A percentile compares a stretch with the other conserved stretches of the same genome.
Conservation (phyloP, 1,140 invertebrate species). For the Leptinotarsa texana region DNA sequence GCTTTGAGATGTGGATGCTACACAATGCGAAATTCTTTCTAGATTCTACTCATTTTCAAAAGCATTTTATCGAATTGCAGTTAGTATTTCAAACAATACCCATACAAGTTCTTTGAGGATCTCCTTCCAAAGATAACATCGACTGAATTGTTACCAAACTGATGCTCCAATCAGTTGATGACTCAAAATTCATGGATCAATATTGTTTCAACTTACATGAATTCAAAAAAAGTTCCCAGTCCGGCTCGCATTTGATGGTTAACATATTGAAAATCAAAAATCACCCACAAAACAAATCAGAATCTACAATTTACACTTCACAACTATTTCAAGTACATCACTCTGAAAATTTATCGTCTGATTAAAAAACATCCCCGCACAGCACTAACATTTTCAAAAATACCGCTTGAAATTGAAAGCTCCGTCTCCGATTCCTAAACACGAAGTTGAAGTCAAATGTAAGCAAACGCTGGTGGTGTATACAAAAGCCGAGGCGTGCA, state of each 20-base stretch:
- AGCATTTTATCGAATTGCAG: too few relatives aligned
- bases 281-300: neutral
- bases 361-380: too few relatives aligned
- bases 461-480: slow-evolving; percentile 16
- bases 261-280: neutral
- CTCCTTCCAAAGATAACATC: too few relatives aligned
- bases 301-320: neutral
- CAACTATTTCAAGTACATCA: neutral
- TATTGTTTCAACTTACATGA: slow-evolving; percentile 7
- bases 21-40: too few relatives aligned
- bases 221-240: slow-evolving; percentile 15
- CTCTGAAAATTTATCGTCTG: neutral
- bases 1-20: too few relatives aligned
- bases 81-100: too few relatives aligned
- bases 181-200: too few relatives aligned
- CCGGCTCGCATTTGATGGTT: slow-evolving; percentile 15
- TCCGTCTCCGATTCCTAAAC: neutral
- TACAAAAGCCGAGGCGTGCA: slow-evolving; percentile 28
- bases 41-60: too few relatives aligned
- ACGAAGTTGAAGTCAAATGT: slow-evolving; percentile 5
- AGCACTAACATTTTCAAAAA: neutral
- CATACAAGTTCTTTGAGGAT: too few relatives aligned
- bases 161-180: too few relatives aligned
- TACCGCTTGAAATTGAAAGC: neutral
- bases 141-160: too few relatives aligned